phyloP scores from a whole-genome alignment of 2,888 invertebrate genomes.

The Piscicola geometra region DNA sequence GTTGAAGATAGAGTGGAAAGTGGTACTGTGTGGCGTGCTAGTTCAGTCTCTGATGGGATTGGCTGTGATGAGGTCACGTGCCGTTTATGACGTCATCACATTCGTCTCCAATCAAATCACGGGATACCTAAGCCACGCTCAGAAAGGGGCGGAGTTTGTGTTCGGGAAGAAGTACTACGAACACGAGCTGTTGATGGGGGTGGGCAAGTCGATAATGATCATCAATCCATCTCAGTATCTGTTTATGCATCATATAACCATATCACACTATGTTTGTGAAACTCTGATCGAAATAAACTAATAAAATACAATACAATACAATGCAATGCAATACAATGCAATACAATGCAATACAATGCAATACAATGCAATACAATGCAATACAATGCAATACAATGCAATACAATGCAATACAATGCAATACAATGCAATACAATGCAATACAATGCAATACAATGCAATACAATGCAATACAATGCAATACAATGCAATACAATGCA shows the following conservation, averaged over 20 bases:
- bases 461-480: too few relatives aligned
- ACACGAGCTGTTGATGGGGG: constrained; percentile 41
- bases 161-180: constrained; percentile 39
- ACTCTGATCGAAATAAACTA: too few relatives aligned
- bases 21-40: constrained; percentile 34
- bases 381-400: too few relatives aligned
- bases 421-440: too few relatives aligned
- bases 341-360: too few relatives aligned
- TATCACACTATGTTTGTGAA: too few relatives aligned
- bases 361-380: too few relatives aligned
- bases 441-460: too few relatives aligned
- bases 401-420: too few relatives aligned
- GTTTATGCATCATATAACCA: not conserved
- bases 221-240: not conserved
- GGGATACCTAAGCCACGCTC: constrained; percentile 37
- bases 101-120: constrained; percentile 39
- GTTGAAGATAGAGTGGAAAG: constrained; percentile 38
- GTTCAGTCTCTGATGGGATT: constrained; percentile 40
- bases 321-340: too few relatives aligned
- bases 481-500: too few relatives aligned
- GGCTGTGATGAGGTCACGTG: constrained; percentile 39
- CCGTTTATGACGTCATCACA: constrained; percentile 35
- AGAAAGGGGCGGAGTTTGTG: constrained; percentile 38
- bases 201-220: constrained; percentile 8
- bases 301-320: too few relatives aligned